Percentiles rank a stretch among this genome's conserved stretches.
phyloP scores from a whole-genome alignment of 37 sponge, comb jelly and placozoan species.

The Cladorhizidae sp. region DNA sequence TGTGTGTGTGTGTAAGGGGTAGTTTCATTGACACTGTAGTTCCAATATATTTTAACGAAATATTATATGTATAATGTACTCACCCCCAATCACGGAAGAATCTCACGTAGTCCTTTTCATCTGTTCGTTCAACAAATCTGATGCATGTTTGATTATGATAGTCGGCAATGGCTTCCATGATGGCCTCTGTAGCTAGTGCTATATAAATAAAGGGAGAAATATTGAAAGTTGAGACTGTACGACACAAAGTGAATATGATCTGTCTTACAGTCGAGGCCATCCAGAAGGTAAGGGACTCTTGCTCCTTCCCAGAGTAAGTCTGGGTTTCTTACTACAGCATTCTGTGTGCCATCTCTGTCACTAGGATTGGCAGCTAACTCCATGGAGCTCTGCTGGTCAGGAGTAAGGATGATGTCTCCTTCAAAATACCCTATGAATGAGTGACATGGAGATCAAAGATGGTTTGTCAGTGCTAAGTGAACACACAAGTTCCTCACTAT shows the following conservation, averaged over 20 bases:
- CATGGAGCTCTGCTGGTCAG: slow-evolving; percentile 43
- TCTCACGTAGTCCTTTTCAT: slow-evolving; percentile 54
- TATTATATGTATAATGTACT: neutral
- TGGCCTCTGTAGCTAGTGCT: slow-evolving; percentile 45
- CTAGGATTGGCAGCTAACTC: slow-evolving; percentile 30
- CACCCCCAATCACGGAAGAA: slow-evolving; percentile 70
- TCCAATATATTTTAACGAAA: too few relatives aligned
- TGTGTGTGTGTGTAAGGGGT: neutral
- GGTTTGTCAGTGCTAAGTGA: too few relatives aligned
- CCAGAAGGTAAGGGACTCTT: slow-evolving; percentile 37
- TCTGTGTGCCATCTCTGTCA: slow-evolving; percentile 23
- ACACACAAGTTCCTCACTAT: too few relatives aligned
- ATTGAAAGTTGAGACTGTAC: too few relatives aligned
- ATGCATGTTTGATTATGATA: slow-evolving; percentile 55
- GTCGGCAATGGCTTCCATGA: slow-evolving; percentile 51
- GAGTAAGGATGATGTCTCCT: slow-evolving; percentile 72
- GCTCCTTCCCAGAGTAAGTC: slow-evolving; percentile 22
- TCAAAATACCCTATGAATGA: neutral
- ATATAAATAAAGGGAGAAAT: too few relatives aligned
- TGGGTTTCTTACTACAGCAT: slow-evolving; percentile 38
- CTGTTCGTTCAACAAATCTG: slow-evolving; percentile 47
- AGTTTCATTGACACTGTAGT: too few relatives aligned
- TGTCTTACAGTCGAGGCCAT: slow-evolving; percentile 37
- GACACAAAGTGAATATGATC: neutral
- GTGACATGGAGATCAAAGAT: too few relatives aligned